A percentile compares a stretch with the other conserved stretches of the same genome.
These are phyloP conservation scores for Hoplodrina ambigua DNA, from an alignment of 2,888 invertebrate species.

Conservation along the genomic window DNA sequence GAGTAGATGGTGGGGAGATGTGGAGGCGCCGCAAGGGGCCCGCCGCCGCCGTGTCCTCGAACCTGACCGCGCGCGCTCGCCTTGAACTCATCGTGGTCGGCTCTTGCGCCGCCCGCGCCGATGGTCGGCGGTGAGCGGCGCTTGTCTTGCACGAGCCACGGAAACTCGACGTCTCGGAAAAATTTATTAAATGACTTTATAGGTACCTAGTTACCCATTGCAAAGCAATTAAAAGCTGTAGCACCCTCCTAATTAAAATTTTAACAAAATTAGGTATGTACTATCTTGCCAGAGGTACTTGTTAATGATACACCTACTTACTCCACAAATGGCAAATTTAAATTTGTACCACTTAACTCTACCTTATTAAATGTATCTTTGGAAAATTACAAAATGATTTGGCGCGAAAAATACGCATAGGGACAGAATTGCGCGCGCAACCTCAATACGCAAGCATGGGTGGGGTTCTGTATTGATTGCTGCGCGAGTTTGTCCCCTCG, in stretches of 20 bases:
- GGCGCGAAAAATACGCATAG: constrained; percentile 76
- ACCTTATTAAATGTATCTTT: constrained; percentile 7
- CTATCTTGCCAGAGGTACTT: neutral
- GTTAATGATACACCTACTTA: neutral
- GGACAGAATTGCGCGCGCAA: constrained; percentile 81
- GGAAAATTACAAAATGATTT: constrained; percentile 63
- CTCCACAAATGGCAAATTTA: neutral
- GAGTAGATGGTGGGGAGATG: constrained; percentile 68
- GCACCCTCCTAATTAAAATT: neutral
- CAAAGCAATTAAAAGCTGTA: neutral
- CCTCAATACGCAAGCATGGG: constrained; percentile 62
- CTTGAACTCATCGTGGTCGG: constrained; percentile 87
- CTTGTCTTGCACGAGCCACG: constrained; percentile 71
- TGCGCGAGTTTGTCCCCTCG: constrained; percentile 75
- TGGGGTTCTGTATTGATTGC: constrained; percentile 85
- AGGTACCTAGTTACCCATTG: neutral
- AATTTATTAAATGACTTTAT: constrained; percentile 35
- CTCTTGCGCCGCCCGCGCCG: constrained; percentile 73
- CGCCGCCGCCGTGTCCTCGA: constrained; percentile 86
- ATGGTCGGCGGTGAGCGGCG: constrained; percentile 71
- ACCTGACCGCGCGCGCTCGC: constrained; percentile 90
- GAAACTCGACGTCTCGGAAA: constrained; percentile 78
- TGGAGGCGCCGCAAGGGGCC: constrained; percentile 84
- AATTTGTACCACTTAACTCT: neutral
- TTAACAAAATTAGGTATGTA: neutral